Percentiles rank a stretch among this genome's conserved stretches.
These are phyloP conservation scores for Rana temporaria DNA, from an alignment of 2,113 vertebrate species.

Conservation along the genomic window DNA sequence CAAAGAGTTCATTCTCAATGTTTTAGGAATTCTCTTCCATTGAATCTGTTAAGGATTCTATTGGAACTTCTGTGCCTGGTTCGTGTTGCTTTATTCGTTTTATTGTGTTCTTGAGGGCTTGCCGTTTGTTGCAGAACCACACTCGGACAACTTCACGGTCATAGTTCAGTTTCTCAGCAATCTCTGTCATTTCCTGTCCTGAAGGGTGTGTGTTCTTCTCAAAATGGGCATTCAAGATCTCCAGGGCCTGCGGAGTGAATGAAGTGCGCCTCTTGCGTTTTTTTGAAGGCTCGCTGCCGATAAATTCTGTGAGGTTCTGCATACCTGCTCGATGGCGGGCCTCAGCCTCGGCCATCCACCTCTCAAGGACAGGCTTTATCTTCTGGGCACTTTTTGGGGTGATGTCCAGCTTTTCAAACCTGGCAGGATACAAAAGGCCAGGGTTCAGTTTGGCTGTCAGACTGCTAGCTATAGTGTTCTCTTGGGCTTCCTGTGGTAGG, in stretches of 20 bases:
- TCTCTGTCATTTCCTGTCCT: constrained; percentile 99
- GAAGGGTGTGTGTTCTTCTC: constrained; percentile 99
- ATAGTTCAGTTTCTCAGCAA: constrained; percentile 99
- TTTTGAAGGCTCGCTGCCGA: constrained; percentile 98
- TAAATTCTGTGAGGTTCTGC: constrained; percentile 99
- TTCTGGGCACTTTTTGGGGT: constrained; percentile 99
- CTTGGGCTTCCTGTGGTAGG: constrained; percentile 99
- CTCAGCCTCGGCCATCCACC: constrained; percentile 99
- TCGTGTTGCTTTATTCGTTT: constrained; percentile 98
- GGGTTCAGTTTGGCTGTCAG: constrained; percentile 99
- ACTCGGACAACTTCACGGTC: constrained; percentile 98
- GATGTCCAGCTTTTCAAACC: constrained; percentile 99
- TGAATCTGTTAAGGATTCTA: constrained; percentile 92
- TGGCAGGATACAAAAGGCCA: constrained; percentile 99
- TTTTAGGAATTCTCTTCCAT: constrained; percentile 91
- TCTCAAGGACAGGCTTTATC: constrained; percentile 99
- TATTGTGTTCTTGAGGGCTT: constrained; percentile 99
- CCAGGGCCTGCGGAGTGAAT: constrained; percentile 98
- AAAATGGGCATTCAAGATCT: constrained; percentile 99
- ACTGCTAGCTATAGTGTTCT: constrained; percentile 99
- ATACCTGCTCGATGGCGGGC: constrained; percentile 99
- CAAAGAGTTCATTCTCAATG: constrained; percentile 65
- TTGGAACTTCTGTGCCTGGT: constrained; percentile 76
- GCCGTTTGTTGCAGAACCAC: constrained; percentile 99
- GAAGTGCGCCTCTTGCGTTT: constrained; percentile 99